These are phyloP conservation scores for Carposina sasakii DNA, from an alignment of 1,140 invertebrate species.

Conservation along the genomic window DNA sequence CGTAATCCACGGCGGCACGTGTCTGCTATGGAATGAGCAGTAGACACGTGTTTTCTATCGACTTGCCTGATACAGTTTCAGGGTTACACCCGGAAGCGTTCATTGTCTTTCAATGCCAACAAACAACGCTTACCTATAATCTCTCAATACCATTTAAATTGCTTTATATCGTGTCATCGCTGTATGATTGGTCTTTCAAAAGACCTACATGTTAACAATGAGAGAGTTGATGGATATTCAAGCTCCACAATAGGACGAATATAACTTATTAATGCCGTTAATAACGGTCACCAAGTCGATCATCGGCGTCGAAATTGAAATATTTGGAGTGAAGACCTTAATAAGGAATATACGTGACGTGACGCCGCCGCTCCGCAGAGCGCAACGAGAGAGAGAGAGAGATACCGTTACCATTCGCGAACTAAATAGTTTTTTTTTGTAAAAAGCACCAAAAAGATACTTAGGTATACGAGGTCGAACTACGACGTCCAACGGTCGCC, in stretches of 20 bases:
- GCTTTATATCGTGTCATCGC: too few species aligned
- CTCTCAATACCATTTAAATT: too few species aligned
- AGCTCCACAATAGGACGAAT: too few species aligned
- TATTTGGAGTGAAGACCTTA: slow-evolving; percentile 37
- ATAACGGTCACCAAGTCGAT: slow-evolving; percentile 22
- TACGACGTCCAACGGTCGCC: slow-evolving; percentile 51
- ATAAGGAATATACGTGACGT: slow-evolving; percentile 48
- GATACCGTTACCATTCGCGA: slow-evolving; percentile 56
- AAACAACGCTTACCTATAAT: too few species aligned
- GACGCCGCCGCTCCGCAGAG: slow-evolving; percentile 22
- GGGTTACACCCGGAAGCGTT: slow-evolving; percentile 21
- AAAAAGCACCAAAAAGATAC: slow-evolving; percentile 66
- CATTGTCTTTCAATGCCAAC: slow-evolving; percentile 9
- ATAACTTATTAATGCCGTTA: too few species aligned
- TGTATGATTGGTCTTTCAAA: too few species aligned
- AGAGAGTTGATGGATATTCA: too few species aligned
- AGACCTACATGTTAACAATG: too few species aligned
- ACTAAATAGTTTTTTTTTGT: slow-evolving; percentile 64
- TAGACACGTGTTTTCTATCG: too few species aligned
- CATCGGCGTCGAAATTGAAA: slow-evolving; percentile 25
- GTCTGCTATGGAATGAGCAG: too few species aligned
- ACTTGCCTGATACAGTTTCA: slow-evolving; percentile 13
- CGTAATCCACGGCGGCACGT: too few species aligned
- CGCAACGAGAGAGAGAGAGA: too few species aligned
- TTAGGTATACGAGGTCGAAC: slow-evolving; percentile 44